These are phyloP conservation scores for Synanthedon vespiformis DNA, from an alignment of 2,888 invertebrate genomes.

Conservation along the genomic window DNA sequence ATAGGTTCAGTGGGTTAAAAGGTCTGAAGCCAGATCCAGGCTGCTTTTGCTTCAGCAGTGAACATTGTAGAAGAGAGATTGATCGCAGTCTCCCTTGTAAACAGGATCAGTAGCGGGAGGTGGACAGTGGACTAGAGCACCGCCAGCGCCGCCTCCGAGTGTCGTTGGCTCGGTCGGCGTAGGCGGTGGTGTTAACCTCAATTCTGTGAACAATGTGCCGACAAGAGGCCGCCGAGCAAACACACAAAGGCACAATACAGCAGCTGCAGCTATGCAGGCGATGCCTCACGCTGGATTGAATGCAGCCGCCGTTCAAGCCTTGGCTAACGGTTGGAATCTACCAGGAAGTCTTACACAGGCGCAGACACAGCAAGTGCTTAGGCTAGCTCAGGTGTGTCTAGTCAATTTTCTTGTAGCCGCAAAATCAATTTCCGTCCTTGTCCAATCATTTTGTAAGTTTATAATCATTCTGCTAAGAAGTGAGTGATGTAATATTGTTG, in stretches of 20 bases:
- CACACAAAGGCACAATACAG: constrained; percentile 33
- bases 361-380: constrained; percentile 63
- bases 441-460: no score
- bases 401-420: no score
- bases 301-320: constrained; percentile 54
- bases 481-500: no score
- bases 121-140: constrained; percentile 85
- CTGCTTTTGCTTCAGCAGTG: no score
- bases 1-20: no score
- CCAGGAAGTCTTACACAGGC: constrained; percentile 52
- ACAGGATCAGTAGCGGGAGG: constrained; percentile 56
- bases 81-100: not conserved
- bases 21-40: no score
- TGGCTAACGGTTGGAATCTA: constrained; percentile 52
- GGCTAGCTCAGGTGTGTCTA: constrained; percentile 52
- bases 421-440: no score
- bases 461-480: no score
- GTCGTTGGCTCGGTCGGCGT: constrained; percentile 32
- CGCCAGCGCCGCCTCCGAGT: constrained; percentile 75
- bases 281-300: constrained; percentile 51
- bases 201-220: constrained; percentile 31
- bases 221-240: constrained; percentile 40
- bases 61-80: no score
- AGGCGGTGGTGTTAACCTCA: constrained; percentile 11
- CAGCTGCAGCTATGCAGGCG: constrained; percentile 43